Conservation (phyloP, 35 echinoderm and acorn worm species). For the Chiridota heheva region DNA sequence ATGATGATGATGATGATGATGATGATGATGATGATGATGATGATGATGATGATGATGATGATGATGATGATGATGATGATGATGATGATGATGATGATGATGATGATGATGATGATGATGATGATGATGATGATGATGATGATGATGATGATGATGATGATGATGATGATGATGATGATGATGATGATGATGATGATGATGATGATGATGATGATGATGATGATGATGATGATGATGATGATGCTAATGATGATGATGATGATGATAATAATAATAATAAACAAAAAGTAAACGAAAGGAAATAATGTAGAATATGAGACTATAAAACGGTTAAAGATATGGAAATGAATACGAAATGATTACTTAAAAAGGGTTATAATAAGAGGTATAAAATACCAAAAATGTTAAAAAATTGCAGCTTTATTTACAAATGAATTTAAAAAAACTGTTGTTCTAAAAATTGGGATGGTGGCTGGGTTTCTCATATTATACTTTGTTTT, state of each 20-base stretch:
- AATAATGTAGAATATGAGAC: no score
- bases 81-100: background rate
- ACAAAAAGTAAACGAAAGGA: no score
- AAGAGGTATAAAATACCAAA: background rate
- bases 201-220: background rate
- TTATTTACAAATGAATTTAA: no score
- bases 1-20: background rate
- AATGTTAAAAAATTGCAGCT: background rate
- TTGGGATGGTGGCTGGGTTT: no score
- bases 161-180: background rate
- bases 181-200: background rate
- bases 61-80: background rate
- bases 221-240: no score
- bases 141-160: background rate
- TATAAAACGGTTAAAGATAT: no score
- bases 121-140: background rate
- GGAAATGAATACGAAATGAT: no score
- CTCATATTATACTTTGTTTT: no score
- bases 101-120: background rate
- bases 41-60: background rate
- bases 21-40: background rate
- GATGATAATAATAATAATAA: background rate
- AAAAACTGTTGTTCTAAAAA: no score
- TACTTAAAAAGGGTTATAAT: no score
- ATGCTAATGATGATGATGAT: background rate